phyloP scores from a whole-genome alignment of 2,888 invertebrate species.

The Sinohyriopsis cumingii region DNA sequence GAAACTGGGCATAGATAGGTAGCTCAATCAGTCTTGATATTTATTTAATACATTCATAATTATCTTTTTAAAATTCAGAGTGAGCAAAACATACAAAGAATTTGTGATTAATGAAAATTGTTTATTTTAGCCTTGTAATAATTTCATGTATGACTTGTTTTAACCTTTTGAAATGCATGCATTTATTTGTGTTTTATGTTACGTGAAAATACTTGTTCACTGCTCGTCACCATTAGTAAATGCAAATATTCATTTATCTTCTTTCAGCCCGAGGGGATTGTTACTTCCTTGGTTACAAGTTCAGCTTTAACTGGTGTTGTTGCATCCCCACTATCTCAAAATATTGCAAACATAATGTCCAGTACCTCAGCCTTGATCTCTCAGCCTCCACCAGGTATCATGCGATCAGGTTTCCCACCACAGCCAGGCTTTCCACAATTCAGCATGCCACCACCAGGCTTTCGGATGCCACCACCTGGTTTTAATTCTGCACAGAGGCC shows the following conservation, averaged over 20 bases:
- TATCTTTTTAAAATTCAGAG: too few relatives aligned
- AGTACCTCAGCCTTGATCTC: constrained; percentile 28
- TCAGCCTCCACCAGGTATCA: constrained; percentile 25
- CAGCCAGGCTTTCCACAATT: constrained; percentile 28
- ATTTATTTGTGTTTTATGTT: too few relatives aligned
- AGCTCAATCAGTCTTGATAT: too few relatives aligned
- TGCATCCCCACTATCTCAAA: constrained; percentile 23
- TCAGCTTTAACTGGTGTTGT: constrained; percentile 21
- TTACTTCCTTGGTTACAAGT: constrained; percentile 21
- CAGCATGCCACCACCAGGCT: constrained; percentile 47
- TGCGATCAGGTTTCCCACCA: constrained; percentile 47
- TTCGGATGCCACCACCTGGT: constrained; percentile 49
- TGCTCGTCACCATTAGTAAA: too few relatives aligned
- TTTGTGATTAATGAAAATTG: too few relatives aligned
- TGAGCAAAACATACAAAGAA: too few relatives aligned
- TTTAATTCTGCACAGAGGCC: constrained; percentile 20
- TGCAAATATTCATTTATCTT: too few relatives aligned
- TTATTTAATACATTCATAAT: too few relatives aligned
- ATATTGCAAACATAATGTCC: constrained; percentile 34
- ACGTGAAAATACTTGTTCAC: neutral
- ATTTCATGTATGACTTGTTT: too few relatives aligned
- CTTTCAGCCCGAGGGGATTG: constrained; percentile 24
- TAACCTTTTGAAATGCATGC: too few relatives aligned
- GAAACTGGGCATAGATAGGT: too few relatives aligned
- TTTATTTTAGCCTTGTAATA: too few relatives aligned